Conservation (phyloP, 2,113 vertebrate genomes). For the Columba livia region DNA sequence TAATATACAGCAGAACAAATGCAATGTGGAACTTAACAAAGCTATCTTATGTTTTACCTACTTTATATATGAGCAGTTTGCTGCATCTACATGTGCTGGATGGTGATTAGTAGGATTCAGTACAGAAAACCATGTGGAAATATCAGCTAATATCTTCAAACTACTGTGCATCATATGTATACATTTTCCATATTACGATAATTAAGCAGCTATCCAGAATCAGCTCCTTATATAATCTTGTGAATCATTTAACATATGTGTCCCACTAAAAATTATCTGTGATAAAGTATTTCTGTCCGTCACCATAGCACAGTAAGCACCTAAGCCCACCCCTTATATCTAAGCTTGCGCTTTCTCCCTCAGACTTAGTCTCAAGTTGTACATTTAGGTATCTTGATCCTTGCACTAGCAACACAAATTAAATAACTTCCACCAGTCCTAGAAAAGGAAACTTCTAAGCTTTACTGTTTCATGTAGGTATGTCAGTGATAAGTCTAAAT, state of each 20-base stretch:
- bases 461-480: not conserved
- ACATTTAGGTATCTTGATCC: not conserved
- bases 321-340: not conserved
- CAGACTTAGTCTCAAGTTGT: not conserved
- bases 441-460: not conserved
- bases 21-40: not conserved
- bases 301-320: not conserved
- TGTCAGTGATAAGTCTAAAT: not conserved
- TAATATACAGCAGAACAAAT: not conserved
- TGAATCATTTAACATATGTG: not conserved
- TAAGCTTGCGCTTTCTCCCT: not conserved
- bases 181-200: not conserved
- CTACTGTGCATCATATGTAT: not conserved
- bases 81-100: not conserved
- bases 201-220: not conserved
- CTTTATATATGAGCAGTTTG: not conserved
- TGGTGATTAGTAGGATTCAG: not conserved
- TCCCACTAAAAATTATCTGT: not conserved
- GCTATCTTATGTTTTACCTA: not conserved
- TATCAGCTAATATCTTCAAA: not conserved
- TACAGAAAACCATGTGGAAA: not conserved
- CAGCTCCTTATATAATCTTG: not conserved
- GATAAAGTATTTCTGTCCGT: not conserved
- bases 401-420: not conserved
- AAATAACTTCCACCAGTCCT: not conserved